A percentile compares a stretch with the other conserved stretches of the same genome.
These are phyloP conservation scores for Toxotes jaculatrix DNA, from an alignment of 2,113 vertebrate species.

Conservation along the genomic window DNA sequence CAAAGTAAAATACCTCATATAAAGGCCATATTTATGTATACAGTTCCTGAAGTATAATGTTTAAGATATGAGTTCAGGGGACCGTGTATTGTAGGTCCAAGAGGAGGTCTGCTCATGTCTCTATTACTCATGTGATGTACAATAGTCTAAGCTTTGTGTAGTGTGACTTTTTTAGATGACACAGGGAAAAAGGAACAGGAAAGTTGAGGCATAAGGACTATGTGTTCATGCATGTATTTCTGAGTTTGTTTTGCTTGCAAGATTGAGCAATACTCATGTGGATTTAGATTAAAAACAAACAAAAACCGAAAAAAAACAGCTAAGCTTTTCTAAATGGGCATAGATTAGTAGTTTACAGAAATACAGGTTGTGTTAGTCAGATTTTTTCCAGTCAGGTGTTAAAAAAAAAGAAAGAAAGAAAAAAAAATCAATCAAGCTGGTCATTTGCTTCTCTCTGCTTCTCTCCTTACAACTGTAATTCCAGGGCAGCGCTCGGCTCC, in stretches of 20 bases:
- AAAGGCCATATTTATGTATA: conserved; percentile 75
- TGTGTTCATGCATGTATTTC: background rate
- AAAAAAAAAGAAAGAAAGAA: background rate
- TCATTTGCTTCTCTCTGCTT: conserved; percentile 38
- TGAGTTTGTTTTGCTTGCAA: background rate
- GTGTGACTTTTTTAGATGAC: background rate
- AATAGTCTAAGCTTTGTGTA: conserved; percentile 29
- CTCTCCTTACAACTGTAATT: conserved; percentile 58
- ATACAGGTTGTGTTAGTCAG: background rate
- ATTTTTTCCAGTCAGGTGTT: conserved; percentile 3
- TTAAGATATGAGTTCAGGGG: conserved; percentile 59
- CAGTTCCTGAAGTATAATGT: conserved; percentile 60
- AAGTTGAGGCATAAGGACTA: background rate
- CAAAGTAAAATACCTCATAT: conserved; percentile 78
- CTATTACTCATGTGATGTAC: conserved; percentile 23
- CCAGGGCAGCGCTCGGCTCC: conserved; percentile 37
- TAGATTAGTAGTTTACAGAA: conserved; percentile 29
- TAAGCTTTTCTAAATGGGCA: conserved; percentile 1
- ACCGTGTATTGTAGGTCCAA: conserved; percentile 24
- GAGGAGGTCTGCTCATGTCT: conserved; percentile 17
- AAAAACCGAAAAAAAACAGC: background rate
- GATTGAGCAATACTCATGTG: background rate
- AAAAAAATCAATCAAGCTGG: conserved; percentile 27
- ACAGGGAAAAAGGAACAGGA: background rate
- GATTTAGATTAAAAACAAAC: background rate